Base-by-base conservation (phyloP, 1,140 invertebrate genomes). In the Tetragonula clypearis region DNA sequence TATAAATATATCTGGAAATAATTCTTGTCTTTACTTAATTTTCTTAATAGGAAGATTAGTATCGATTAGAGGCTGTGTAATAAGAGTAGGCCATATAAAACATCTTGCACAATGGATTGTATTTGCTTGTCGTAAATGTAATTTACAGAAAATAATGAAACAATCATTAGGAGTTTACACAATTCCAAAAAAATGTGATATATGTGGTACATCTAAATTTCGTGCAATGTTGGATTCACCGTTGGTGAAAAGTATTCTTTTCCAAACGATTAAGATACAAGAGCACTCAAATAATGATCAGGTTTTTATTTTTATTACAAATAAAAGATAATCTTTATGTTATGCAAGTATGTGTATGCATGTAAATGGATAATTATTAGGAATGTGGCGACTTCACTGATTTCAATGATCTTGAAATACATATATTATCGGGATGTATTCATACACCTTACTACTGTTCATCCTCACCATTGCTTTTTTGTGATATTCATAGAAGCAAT, bases 31-130 rank as follows among this genome's bases (percentile, higher is more conserved):
- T 68, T 77, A 77, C 53, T 65, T n/a, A 55, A 74, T 79, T 80
- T 81, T 89, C 74, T 86, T 94, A 94, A 55, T 87, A 97, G 97
- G 97, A 23, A 98, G 98, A 95, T 96, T 98, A 88, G 96, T 99
- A 2, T 96, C 97, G 30, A 96, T 99, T 4, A 96, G 97, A 92
- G 98, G 98, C 0, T 98, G 97, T 84, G 97, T 99, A 0, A 97
- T 98, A 77, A 96, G 98, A 92, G 97, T 98, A 15, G 96, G 97
- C 26, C 97, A 97, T 93, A 95, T 97, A 9, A 97, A 97, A 86
- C 96, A 98, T 26, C 94, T 97, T 53, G 97, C 97, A 90, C 96
- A 96, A 23, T 96, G 96, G 92, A 96, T 99, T 94, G 96, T 97
- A n/a, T 99, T 99, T 95, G 94, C 93, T 55, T 97, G 97, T 90